Conservation (phyloP, 1,140 invertebrate species). For the Drosophila chauvacae region DNA sequence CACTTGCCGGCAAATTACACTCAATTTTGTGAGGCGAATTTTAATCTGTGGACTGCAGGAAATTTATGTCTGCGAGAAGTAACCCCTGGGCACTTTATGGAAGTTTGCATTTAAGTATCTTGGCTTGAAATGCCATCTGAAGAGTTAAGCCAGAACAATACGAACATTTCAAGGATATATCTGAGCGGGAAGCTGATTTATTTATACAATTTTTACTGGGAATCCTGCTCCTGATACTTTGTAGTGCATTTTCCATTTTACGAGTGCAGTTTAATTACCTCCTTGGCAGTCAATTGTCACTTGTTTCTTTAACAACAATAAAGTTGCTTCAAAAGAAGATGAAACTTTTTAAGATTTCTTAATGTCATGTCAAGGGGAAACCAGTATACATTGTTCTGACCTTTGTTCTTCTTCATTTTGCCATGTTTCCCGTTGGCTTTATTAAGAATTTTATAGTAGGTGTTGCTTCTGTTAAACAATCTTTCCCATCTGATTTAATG, state of each 20-base stretch:
- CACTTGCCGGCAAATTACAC: slow-evolving; percentile 28
- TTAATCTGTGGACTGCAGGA: slow-evolving; percentile 19
- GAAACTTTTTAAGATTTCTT: slow-evolving; percentile 5
- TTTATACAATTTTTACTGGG: background rate
- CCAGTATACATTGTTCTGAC: background rate
- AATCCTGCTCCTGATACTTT: background rate
- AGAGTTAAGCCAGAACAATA: background rate
- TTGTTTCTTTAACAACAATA: slow-evolving; percentile 20
- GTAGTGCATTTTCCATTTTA: slow-evolving; percentile 14
- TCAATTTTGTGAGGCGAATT: slow-evolving; percentile 19
- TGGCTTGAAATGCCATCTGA: background rate
- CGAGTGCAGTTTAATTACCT: background rate
- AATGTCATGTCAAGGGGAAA: slow-evolving; percentile 6
- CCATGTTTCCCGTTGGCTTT: background rate
- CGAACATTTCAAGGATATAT: background rate
- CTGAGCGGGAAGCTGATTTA: slow-evolving; percentile 1
- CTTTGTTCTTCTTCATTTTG: background rate
- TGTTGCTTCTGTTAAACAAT: background rate
- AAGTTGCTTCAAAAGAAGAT: slow-evolving; percentile 9
- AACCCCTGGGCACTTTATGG: background rate
- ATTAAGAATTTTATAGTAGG: slow-evolving; percentile 4
- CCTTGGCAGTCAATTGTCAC: slow-evolving; percentile 15
- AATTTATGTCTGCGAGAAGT: background rate
- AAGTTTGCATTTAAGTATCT: background rate
- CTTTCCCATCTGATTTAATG: background rate